These are phyloP conservation scores for Melanotaenia trifasciata DNA, from an alignment of 2,797 vertebrate genomes.

Conservation along the genomic window DNA sequence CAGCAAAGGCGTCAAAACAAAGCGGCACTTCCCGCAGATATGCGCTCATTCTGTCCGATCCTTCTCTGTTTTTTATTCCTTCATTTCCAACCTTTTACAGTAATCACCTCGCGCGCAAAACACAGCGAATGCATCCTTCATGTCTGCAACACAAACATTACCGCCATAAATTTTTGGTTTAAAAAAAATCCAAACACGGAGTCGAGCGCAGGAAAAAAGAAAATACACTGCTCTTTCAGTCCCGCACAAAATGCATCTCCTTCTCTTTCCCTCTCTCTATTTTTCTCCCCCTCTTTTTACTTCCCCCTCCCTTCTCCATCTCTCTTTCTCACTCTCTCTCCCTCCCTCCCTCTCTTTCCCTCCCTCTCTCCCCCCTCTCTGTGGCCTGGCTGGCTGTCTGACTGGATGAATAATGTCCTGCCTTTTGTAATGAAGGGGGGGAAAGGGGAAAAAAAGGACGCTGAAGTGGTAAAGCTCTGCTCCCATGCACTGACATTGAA, in stretches of 20 bases:
- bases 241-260: slow-evolving; percentile 80
- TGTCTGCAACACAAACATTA: slow-evolving; percentile 46
- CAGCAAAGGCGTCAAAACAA: neutral
- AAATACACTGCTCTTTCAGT: slow-evolving; percentile 77
- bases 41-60: neutral
- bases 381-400: slow-evolving; percentile 85
- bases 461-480: slow-evolving; percentile 81
- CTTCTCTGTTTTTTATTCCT: neutral
- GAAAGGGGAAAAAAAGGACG: slow-evolving; percentile 80
- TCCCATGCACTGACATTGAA: slow-evolving; percentile 91
- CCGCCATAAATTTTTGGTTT: slow-evolving; percentile 46
- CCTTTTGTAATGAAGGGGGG: slow-evolving; percentile 89
- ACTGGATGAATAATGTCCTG: slow-evolving; percentile 94
- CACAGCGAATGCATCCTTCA: neutral
- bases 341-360: slow-evolving; percentile 35
- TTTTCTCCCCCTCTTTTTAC: slow-evolving; percentile 67
- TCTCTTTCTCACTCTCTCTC: slow-evolving; percentile 20
- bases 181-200: slow-evolving; percentile 68
- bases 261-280: slow-evolving; percentile 74
- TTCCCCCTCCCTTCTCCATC: slow-evolving; percentile 49
- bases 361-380: slow-evolving; percentile 64
- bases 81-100: neutral
- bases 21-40: neutral
- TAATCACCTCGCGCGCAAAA: neutral
- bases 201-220: slow-evolving; percentile 53